phyloP scores from a whole-genome alignment of 2,797 vertebrate genomes.

The Iguana delicatissima region DNA sequence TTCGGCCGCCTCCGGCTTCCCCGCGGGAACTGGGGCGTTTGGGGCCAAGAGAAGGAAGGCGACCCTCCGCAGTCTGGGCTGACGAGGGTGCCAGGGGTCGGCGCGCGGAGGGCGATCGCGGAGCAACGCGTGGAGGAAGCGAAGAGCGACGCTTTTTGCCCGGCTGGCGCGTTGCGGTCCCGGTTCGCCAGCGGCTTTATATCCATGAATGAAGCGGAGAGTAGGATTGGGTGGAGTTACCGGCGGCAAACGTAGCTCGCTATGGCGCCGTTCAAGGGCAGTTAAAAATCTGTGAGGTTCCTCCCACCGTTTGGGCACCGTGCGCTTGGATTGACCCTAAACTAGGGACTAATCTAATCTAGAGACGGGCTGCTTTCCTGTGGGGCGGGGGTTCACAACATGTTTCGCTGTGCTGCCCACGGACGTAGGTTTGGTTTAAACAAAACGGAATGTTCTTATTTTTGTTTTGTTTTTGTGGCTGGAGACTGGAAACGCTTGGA shows the following conservation, averaged over 20 bases:
- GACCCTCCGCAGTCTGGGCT: not conserved
- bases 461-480: no score
- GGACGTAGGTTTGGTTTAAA: not conserved
- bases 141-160: not conserved
- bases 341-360: no score
- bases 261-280: no score
- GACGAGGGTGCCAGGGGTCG: not conserved
- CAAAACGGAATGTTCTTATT: not conserved
- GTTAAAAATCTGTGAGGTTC: not conserved
- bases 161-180: not conserved
- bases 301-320: not conserved
- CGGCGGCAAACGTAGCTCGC: not conserved
- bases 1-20: no score
- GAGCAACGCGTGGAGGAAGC: constrained; percentile 14
- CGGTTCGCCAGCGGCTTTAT: not conserved
- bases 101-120: constrained; percentile 23
- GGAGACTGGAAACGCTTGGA: not conserved
- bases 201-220: constrained; percentile 6
- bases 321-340: not conserved
- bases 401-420: not conserved
- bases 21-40: no score
- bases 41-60: no score
- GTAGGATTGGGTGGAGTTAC: constrained; percentile 34
- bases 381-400: no score
- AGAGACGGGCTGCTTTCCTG: not conserved